Percentiles rank a stretch among this genome's conserved stretches.
These are phyloP conservation scores for Meles meles DNA, from an alignment of 2,113 vertebrate genomes.

Conservation along the genomic window DNA sequence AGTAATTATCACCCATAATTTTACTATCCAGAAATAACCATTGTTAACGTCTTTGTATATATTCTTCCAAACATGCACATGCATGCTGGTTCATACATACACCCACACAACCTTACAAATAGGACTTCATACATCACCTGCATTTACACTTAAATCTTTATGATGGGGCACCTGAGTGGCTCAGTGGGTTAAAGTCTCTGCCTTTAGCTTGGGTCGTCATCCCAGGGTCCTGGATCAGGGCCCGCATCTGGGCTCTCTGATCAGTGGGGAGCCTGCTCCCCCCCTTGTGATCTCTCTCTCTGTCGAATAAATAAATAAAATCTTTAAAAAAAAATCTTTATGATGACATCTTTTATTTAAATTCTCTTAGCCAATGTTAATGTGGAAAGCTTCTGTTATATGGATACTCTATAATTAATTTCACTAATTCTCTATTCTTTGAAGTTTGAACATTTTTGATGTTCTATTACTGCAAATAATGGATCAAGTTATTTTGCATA, in stretches of 20 bases:
- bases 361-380: background rate
- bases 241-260: too few relatives aligned
- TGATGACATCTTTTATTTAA: background rate
- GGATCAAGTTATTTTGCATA: background rate
- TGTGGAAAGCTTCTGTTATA: background rate
- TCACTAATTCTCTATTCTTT: background rate
- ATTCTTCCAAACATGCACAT: background rate
- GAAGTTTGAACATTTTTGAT: background rate
- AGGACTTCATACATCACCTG: background rate
- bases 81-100: rapidly evolving
- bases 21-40: background rate
- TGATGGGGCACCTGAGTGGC: too few relatives aligned
- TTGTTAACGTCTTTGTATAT: background rate
- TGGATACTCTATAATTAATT: background rate
- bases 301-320: too few relatives aligned
- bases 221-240: too few relatives aligned
- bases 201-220: too few relatives aligned
- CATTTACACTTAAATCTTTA: background rate
- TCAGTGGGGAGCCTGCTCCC: too few relatives aligned
- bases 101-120: background rate
- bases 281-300: too few relatives aligned
- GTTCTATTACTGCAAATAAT: background rate
- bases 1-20: background rate
- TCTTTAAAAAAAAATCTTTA: too few relatives aligned
- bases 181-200: too few relatives aligned